phyloP scores from a whole-genome alignment of 1,140 invertebrate genomes.

The Cecropterus lyciades region DNA sequence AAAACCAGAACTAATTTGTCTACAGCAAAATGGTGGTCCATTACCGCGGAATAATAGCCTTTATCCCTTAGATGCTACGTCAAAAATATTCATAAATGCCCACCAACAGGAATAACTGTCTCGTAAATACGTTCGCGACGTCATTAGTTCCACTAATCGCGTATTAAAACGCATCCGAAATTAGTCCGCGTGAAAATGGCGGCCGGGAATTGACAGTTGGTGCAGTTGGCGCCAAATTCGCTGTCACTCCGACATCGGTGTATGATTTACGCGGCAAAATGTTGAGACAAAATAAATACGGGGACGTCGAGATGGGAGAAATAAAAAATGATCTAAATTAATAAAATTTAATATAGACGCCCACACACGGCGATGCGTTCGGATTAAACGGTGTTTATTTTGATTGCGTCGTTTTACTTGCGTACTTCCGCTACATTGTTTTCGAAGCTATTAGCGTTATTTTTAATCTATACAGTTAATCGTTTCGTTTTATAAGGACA shows the following conservation, averaged over 20 bases:
- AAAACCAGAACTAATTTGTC: conserved; percentile 47
- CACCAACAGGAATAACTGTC: conserved; percentile 42
- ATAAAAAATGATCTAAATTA: conserved; percentile 62
- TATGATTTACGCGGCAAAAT: conserved; percentile 61
- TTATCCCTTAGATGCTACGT: conserved; percentile 35
- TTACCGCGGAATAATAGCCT: conserved; percentile 32
- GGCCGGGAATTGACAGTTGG: conserved; percentile 47
- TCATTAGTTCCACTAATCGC: conserved; percentile 56
- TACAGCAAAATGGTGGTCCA: conserved; percentile 40
- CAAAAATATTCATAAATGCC: conserved; percentile 45
- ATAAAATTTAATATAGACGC: conserved; percentile 60
- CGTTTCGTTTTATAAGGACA: conserved; percentile 25
- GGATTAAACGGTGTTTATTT: conserved; percentile 50
- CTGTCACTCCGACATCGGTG: conserved; percentile 58
- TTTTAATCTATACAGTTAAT: conserved; percentile 48
- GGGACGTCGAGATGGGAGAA: conserved; percentile 47
- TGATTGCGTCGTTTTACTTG: conserved; percentile 42
- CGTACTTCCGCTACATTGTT: conserved; percentile 35
- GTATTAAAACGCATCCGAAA: conserved; percentile 46
- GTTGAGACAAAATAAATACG: conserved; percentile 56
- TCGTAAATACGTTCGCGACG: conserved; percentile 60
- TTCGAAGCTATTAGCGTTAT: conserved; percentile 42
- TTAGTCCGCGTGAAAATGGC: conserved; percentile 38
- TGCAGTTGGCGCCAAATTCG: conserved; percentile 65
- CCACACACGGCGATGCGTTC: conserved; percentile 54